These are phyloP conservation scores for Panthera uncia DNA, from an alignment of 2,113 vertebrate species.

Conservation along the genomic window DNA sequence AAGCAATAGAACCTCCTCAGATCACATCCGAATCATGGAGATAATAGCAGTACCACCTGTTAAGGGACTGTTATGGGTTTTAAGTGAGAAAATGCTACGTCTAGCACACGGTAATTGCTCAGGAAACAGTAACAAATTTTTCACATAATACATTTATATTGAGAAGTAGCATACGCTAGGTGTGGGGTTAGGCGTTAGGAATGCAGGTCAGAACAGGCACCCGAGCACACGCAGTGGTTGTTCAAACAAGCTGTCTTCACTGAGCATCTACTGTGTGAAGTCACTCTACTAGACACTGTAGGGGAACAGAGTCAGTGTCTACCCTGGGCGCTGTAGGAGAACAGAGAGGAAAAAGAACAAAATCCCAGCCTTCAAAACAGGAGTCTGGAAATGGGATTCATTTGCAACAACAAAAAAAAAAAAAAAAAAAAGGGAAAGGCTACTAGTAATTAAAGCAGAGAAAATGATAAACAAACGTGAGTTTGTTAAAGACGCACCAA, in stretches of 20 bases:
- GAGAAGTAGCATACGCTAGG: neutral
- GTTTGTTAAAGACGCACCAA: slow-evolving; percentile 29
- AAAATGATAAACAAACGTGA: slow-evolving; percentile 46
- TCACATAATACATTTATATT: neutral
- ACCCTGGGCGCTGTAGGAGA: neutral
- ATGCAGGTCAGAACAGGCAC: neutral
- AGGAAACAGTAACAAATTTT: neutral
- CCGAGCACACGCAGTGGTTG: too few relatives aligned
- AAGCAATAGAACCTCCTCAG: neutral
- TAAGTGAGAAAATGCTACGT: neutral
- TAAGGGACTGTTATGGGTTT: neutral
- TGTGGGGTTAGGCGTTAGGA: neutral
- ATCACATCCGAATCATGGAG: neutral
- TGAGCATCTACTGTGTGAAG: neutral
- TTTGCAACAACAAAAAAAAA: neutral
- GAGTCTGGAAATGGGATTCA: neutral
- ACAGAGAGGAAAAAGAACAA: neutral
- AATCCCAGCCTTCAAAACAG: neutral
- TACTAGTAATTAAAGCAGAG: slow-evolving; percentile 22
- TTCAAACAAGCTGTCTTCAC: neutral
- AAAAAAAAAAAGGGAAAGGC: neutral
- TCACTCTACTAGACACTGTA: neutral
- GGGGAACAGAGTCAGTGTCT: neutral
- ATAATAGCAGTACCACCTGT: neutral
- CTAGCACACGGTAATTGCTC: neutral